phyloP scores from a whole-genome alignment of 2,113 vertebrate species.

The Cheirogaleus medius region DNA sequence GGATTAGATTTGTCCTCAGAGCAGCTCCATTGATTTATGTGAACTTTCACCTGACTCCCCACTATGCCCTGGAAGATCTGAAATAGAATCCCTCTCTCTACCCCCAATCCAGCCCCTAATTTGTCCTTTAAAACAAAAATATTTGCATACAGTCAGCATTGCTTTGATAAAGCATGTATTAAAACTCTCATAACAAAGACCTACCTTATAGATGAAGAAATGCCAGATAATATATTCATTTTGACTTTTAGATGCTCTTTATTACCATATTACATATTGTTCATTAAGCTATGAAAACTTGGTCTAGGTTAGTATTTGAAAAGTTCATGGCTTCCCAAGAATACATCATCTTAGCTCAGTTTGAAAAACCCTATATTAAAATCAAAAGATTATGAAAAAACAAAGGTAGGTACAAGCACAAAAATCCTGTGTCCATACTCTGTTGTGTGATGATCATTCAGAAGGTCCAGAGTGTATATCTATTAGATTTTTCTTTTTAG shows the following conservation, averaged over 20 bases:
- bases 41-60: neutral
- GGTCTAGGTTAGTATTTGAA: neutral
- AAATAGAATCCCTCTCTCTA: neutral
- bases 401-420: neutral
- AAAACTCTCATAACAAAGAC: neutral
- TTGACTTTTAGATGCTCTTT: neutral
- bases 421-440: neutral
- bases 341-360: neutral
- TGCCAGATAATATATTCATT: neutral
- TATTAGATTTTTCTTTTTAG: slow-evolving; percentile 25
- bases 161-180: neutral
- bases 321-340: neutral
- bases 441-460: neutral
- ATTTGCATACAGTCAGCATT: neutral
- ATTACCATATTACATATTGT: neutral
- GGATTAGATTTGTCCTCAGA: neutral
- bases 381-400: neutral
- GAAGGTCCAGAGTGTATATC: neutral
- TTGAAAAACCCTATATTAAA: slow-evolving; percentile 13
- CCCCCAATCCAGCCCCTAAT: neutral
- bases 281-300: slow-evolving; percentile 33
- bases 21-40: neutral
- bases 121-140: neutral
- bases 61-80: neutral
- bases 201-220: neutral